phyloP scores from a whole-genome alignment of 2,797 vertebrate species.

The Malurus leucopterus region DNA sequence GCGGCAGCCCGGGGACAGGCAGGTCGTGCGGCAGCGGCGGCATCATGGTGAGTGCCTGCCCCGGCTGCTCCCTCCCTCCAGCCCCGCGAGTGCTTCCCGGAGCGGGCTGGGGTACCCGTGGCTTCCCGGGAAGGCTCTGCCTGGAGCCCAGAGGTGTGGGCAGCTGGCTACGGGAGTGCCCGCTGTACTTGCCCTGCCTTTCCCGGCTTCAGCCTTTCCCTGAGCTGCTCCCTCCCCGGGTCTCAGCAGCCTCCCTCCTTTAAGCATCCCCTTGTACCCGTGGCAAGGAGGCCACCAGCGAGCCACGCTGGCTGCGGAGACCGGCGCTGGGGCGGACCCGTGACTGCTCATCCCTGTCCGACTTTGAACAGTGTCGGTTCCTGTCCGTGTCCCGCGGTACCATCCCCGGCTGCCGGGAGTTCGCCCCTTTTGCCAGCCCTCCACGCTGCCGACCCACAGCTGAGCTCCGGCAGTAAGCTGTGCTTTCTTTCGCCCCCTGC shows the following conservation, averaged over 20 bases:
- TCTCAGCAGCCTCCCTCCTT: not conserved
- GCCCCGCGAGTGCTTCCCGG: not conserved
- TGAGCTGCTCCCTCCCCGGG: not conserved
- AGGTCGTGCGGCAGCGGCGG: not conserved
- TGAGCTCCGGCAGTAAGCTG: not conserved
- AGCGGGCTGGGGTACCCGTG: not conserved
- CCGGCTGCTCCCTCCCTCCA: not conserved
- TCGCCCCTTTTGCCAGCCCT: not conserved
- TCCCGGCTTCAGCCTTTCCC: not conserved
- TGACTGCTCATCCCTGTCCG: not conserved
- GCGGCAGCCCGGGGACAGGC: not conserved
- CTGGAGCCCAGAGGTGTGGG: not conserved
- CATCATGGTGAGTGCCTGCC: conserved; percentile 53
- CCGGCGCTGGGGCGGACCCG: not conserved
- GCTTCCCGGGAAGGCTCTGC: not conserved
- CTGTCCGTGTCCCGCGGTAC: not conserved
- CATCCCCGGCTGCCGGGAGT: not conserved
- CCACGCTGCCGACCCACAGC: not conserved
- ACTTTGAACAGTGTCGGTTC: not conserved
- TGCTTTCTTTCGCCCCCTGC: not conserved
- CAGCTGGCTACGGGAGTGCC: not conserved
- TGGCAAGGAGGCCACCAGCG: not conserved
- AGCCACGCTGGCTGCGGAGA: no score
- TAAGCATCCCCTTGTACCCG: not conserved
- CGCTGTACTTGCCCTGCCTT: not conserved